Evolutionary conservation across 2,888 invertebrate genomes (phyloP).

Genomic region (Meloe dianella): DNA sequence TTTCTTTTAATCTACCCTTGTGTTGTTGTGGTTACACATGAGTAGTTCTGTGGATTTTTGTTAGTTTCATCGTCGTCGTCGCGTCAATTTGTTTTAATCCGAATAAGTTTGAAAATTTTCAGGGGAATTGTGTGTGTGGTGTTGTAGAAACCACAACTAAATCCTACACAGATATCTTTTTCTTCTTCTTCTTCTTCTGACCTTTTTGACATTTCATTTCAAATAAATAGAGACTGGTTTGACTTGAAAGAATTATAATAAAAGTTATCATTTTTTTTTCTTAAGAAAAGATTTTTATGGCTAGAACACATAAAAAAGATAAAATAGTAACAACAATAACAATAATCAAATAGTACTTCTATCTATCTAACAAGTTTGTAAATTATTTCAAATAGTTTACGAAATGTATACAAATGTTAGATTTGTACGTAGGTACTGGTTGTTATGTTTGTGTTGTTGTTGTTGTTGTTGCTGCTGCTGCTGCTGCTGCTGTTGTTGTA

Average conservation of each 20-base stretch:
- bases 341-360: background rate
- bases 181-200: too few species aligned
- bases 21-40: background rate
- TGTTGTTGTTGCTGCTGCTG: too few species aligned
- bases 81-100: background rate
- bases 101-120: too few species aligned
- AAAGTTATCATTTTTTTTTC: too few species aligned
- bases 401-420: background rate
- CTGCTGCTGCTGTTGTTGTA: background rate
- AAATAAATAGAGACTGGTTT: slow-evolving; percentile 4
- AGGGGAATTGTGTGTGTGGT: background rate
- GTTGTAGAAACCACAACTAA: background rate
- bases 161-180: background rate
- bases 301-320: background rate
- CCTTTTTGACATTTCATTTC: background rate
- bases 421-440: too few species aligned
- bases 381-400: background rate
- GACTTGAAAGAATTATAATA: background rate
- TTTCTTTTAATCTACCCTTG: background rate
- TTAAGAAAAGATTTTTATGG: too few species aligned
- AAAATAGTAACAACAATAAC: background rate
- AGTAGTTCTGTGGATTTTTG: background rate
- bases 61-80: too few species aligned
- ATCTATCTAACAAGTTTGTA: background rate
- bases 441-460: too few species aligned